Evolutionary conservation across 2,797 vertebrate genomes (phyloP).

Genomic region (Passerculus sandwichensis): DNA sequence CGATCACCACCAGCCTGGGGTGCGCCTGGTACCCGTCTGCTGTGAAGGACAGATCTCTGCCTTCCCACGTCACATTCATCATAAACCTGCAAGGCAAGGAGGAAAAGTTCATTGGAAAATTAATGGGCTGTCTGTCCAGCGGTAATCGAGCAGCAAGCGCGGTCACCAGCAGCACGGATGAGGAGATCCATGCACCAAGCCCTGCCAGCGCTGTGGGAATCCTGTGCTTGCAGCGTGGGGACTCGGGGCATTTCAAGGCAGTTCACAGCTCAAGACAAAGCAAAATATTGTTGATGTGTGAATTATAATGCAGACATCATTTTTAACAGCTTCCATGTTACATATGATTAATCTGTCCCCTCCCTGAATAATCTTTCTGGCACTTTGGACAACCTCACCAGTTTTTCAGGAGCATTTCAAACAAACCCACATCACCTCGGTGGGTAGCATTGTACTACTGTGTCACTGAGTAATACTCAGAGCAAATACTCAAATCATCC

Average conservation of each 20-base stretch:
- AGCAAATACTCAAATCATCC: not conserved
- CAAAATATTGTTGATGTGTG: not conserved
- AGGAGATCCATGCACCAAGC: conserved; percentile 15
- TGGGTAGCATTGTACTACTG: accelerated
- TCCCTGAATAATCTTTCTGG: not conserved
- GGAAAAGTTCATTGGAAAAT: conserved; percentile 48
- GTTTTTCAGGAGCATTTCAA: not conserved
- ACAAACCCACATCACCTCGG: not conserved
- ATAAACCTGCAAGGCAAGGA: conserved; percentile 86
- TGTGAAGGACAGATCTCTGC: conserved; percentile 95
- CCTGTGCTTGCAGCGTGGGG: not conserved
- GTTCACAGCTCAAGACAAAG: not conserved
- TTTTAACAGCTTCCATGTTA: not conserved
- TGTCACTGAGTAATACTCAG: not conserved
- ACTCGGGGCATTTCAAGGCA: not conserved
- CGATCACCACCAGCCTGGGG: conserved; percentile 94
- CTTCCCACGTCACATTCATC: conserved; percentile 98
- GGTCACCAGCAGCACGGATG: conserved; percentile 1
- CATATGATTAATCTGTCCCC: not conserved
- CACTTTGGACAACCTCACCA: not conserved
- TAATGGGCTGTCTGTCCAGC: conserved; percentile 60
- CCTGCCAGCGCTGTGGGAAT: not conserved
- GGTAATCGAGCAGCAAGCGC: conserved; percentile 43
- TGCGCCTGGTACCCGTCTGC: conserved; percentile 95
- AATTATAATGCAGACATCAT: not conserved